Evolutionary conservation across 1,140 invertebrate species (phyloP).

Genomic region (Drosophila sucinea): DNA sequence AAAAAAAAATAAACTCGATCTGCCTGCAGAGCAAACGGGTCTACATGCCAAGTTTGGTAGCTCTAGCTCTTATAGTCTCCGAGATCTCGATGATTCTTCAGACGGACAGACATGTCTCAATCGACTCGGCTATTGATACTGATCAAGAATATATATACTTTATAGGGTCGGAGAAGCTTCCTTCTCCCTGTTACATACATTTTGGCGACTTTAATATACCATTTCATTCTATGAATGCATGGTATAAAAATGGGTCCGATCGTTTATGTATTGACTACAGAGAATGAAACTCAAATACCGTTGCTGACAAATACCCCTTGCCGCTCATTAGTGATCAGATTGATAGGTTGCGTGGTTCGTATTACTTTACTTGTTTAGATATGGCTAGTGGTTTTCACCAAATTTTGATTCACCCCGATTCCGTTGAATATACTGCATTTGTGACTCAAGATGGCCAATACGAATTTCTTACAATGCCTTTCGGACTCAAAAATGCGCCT

Average conservation of each 20-base stretch:
- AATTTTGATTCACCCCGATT: background rate
- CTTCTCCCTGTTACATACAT: too few relatives aligned
- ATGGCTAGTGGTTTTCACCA: conserved; percentile 10
- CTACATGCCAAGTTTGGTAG: too few relatives aligned
- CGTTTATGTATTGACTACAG: background rate
- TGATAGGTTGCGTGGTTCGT: background rate
- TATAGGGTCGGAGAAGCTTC: too few relatives aligned
- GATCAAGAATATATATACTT: too few relatives aligned
- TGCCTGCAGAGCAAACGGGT: too few relatives aligned
- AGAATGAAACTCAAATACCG: background rate
- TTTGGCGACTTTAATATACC: too few relatives aligned
- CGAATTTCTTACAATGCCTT: conserved; percentile 7
- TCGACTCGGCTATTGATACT: too few relatives aligned
- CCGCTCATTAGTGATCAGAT: background rate
- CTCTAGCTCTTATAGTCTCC: too few relatives aligned
- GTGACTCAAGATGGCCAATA: conserved; percentile 1
- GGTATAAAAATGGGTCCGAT: background rate
- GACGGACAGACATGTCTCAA: too few relatives aligned
- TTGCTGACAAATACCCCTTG: background rate
- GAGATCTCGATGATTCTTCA: too few relatives aligned
- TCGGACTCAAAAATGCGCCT: background rate
- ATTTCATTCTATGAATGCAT: too few relatives aligned
- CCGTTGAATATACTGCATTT: background rate
- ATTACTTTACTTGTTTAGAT: conserved; percentile 1
- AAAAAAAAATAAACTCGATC: too few relatives aligned